A percentile compares a stretch with the other conserved stretches of the same genome.
These are phyloP conservation scores for Gila robusta DNA, from an alignment of 2,797 vertebrate species.

Conservation along the genomic window DNA sequence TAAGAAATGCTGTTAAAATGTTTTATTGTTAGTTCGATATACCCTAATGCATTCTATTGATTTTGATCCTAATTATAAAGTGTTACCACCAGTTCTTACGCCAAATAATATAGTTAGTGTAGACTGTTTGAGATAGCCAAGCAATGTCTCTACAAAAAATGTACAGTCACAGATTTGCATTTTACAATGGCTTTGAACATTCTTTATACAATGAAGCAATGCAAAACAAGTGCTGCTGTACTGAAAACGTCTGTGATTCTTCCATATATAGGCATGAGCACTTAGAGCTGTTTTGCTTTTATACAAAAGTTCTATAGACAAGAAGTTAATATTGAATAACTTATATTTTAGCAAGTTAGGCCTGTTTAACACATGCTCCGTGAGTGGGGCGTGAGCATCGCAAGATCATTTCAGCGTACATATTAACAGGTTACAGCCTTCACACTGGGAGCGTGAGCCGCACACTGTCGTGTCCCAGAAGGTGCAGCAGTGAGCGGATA, in stretches of 20 bases:
- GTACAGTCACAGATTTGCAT: not conserved
- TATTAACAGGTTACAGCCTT: constrained; percentile 32
- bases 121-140: not conserved
- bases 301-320: not conserved
- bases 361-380: constrained; percentile 33
- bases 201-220: not conserved
- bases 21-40: not conserved
- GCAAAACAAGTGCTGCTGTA: not conserved
- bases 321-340: constrained; percentile 1
- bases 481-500: constrained; percentile 31
- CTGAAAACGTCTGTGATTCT: not conserved
- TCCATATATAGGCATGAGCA: not conserved
- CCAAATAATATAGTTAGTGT: not conserved
- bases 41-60: not conserved
- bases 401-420: not conserved
- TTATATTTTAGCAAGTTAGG: not conserved
- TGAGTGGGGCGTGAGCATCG: constrained; percentile 13
- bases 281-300: not conserved
- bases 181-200: not conserved
- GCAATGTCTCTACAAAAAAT: not conserved
- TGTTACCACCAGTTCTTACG: not conserved
- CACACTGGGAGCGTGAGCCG: constrained; percentile 26
- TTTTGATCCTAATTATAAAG: not conserved
- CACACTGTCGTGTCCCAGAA: not conserved
- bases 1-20: not conserved